Base-by-base conservation (phyloP, 2,888 invertebrate genomes). In the Heliconius charithonia region DNA sequence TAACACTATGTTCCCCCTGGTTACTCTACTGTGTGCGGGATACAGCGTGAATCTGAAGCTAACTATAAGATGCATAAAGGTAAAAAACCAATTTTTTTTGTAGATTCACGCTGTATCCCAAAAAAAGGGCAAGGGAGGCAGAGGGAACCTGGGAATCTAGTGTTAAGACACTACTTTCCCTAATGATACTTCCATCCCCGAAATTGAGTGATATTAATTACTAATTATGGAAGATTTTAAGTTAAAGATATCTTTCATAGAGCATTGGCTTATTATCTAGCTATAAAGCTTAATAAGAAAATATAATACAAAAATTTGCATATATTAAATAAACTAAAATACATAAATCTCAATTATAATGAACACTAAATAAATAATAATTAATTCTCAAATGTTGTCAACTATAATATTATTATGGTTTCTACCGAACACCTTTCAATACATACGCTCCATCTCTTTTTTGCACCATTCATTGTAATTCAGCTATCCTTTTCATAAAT, bases 401-500 rank as follows among this genome's bases (percentile, higher is more conserved):
- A 29, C 67, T 45, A 78, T 69, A 41, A 29, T 59, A 76, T 69
- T 72, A 71, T 71, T 66, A 62, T 78, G 73, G 63, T 73, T 73
- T 69, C 76, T 69, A 63, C 70, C 51, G 73, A 78, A 78, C 69
- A 78, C 45, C 56, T 73, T 73, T 67, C 63, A 75, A 80, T 51
- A 76, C 77, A 29, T 37, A 65, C 9, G 19, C 29, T 45, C 37
- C 37, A 10, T 71, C 79, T 78, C 65, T 81, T 81, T 79, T 79
- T 74, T 22, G 76, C 77, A 13, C 27, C 41, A 77, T 51, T 66
- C n/a, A 76, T 51, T 41, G 32, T 62, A 51, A 78, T 45, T 19
- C 16, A 27, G 22, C 80, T 80, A 79, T 83, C 83, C 81, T 82
- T 81, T 76, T 81, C 81, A 77, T 65, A 78, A 72, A 79, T 80